These are phyloP conservation scores for Seriola aureovittata DNA, from an alignment of 2,113 vertebrate genomes.

Conservation along the genomic window DNA sequence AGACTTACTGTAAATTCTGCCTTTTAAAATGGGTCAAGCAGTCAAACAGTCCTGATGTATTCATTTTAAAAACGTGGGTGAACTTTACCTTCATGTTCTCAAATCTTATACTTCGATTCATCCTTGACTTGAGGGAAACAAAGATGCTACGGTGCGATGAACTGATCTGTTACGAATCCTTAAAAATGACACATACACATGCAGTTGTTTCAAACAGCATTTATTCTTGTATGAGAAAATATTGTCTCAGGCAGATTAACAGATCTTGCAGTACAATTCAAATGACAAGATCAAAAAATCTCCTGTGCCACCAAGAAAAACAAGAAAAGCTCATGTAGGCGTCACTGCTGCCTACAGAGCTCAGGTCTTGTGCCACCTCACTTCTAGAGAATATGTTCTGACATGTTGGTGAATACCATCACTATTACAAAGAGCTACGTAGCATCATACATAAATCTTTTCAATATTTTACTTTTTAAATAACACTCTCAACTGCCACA, in stretches of 20 bases:
- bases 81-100: not conserved
- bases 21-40: not conserved
- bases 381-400: constrained; percentile 63
- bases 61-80: not conserved
- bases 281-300: constrained; percentile 76
- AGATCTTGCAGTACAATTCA: constrained; percentile 74
- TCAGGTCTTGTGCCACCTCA: constrained; percentile 58
- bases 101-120: not conserved
- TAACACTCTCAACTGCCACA: constrained; percentile 82
- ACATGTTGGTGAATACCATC: constrained; percentile 72
- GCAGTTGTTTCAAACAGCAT: constrained; percentile 77
- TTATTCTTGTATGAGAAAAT: constrained; percentile 84
- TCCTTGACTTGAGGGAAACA: not conserved
- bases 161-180: too few relatives aligned
- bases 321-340: constrained; percentile 29
- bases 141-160: not conserved
- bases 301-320: constrained; percentile 52
- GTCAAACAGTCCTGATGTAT: not conserved
- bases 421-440: constrained; percentile 81
- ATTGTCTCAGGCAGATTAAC: constrained; percentile 73
- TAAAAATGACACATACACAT: constrained; percentile 4
- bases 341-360: constrained; percentile 54
- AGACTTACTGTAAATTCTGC: not conserved
- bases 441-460: constrained; percentile 79
- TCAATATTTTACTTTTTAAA: constrained; percentile 82